Conservation (phyloP, 1,140 invertebrate genomes). For the Pemphigus obesinymphae region DNA sequence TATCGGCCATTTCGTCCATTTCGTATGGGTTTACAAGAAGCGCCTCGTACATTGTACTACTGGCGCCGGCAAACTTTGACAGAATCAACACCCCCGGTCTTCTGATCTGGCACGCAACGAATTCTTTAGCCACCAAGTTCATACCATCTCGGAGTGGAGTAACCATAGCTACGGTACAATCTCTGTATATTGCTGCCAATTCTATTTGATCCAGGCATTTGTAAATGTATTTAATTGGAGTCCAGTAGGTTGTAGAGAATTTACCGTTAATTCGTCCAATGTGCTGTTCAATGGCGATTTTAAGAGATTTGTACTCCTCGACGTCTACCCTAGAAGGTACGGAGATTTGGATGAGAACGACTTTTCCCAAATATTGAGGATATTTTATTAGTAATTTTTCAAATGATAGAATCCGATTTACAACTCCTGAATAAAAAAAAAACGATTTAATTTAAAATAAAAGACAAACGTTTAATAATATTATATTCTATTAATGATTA, state of each 20-base stretch:
- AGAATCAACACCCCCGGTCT: conserved; percentile 81
- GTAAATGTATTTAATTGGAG: conserved; percentile 85
- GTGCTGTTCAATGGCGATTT: conserved; percentile 84
- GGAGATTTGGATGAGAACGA: conserved; percentile 74
- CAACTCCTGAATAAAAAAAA: conserved; percentile 52
- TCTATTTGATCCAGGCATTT: conserved; percentile 81
- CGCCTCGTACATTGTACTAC: conserved; percentile 86
- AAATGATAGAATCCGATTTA: conserved; percentile 76
- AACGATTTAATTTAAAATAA: too few relatives aligned
- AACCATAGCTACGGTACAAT: conserved; percentile 77
- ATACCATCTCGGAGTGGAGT: conserved; percentile 84
- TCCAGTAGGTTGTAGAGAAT: conserved; percentile 85
- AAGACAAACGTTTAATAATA: too few relatives aligned
- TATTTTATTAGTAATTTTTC: conserved; percentile 78
- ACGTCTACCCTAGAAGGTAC: conserved; percentile 86
- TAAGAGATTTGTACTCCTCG: conserved; percentile 83
- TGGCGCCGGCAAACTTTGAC: conserved; percentile 84
- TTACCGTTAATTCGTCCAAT: conserved; percentile 81
- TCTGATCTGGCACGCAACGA: conserved; percentile 86
- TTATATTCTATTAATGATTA: too few relatives aligned
- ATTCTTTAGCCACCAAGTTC: conserved; percentile 90
- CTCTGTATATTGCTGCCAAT: conserved; percentile 77
- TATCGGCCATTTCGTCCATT: conserved; percentile 77
- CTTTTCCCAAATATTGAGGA: conserved; percentile 77
- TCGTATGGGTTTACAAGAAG: conserved; percentile 87